Base-by-base conservation (phyloP, 2,888 invertebrate genomes). In the Argyresthia albistria region DNA sequence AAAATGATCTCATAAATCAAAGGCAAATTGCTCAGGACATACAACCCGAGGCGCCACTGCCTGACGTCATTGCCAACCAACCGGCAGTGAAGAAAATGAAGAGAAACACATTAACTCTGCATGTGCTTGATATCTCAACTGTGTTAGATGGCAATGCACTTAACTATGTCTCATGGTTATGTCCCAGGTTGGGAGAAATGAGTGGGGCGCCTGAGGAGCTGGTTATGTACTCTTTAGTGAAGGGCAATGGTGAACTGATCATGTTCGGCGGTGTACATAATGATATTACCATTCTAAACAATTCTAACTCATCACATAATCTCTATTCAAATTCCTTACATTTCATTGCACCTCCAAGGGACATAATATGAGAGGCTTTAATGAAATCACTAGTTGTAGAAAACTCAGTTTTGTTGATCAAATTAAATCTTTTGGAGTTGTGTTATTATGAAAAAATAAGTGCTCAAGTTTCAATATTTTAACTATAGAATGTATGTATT, bases 261-360 rank as follows among this genome's bases (percentile, higher is more conserved):
- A 93, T 98, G 90, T 98, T 98, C 86, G 98, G 98, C n/a, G 98
- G 98, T 54, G 95, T 98, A 59, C 93, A 94, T 64, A 95, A 95
- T 73, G 94, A 95, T 71, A 89, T 90, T 54, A 88, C 88, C 57
- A 89, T 91, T 56, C 75, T 91, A 57, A 90, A 90, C 66, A 80
- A 77, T 50, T 53, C 53, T 57, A 69, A 80, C 57, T 91, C 91
- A 61, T 91, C 91, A 68, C 81, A 82, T 66, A 77, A 73, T 61
- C 91, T 92, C 78, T 93, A 94, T 67, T 93, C 94, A 43, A 94
- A 94, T 82, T 91, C 92, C 54, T 80, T 94, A 67, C 92, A 94
- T 88, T 93, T 93, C 73, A 91, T 94, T 61, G 91, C 91, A 61
- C 91, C 93, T 58, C 93, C 93, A 56, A 89, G 89, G 68, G 90